Evolutionary conservation across 2,888 invertebrate species (phyloP).

Genomic region (Capitulum mitella): DNA sequence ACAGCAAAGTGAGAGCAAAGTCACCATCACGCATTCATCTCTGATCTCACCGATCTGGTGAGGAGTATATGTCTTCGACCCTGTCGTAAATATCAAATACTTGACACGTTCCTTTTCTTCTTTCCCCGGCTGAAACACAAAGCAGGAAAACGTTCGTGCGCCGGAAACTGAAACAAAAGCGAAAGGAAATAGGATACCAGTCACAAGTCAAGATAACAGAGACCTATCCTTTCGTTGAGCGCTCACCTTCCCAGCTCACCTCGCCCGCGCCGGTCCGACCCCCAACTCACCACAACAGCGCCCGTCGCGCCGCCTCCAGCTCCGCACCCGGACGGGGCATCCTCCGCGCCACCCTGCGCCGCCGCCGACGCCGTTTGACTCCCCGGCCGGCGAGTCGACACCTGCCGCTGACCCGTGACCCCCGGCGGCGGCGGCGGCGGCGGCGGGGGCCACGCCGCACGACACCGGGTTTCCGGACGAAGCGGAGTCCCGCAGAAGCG

Average conservation of each 20-base stretch:
- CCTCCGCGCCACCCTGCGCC: neutral
- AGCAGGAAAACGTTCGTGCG: too few relatives aligned
- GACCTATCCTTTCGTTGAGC: too few relatives aligned
- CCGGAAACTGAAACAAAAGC: too few relatives aligned
- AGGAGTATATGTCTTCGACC: constrained; percentile 72
- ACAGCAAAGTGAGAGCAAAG: too few relatives aligned
- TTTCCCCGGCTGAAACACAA: constrained; percentile 36
- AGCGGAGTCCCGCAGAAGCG: neutral
- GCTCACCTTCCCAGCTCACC: too few relatives aligned
- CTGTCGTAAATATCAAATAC: constrained; percentile 73
- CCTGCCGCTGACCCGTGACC: neutral
- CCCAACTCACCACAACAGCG: neutral
- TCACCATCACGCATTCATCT: too few relatives aligned
- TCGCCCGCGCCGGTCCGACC: too few relatives aligned
- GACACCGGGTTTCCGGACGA: neutral
- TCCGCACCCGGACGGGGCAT: constrained; percentile 25
- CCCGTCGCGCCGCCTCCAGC: constrained; percentile 26
- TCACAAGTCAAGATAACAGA: too few relatives aligned
- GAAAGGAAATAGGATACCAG: too few relatives aligned
- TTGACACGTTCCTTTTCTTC: constrained; percentile 47
- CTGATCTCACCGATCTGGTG: constrained; percentile 72
- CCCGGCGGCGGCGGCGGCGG: neutral
- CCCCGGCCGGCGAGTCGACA: too few relatives aligned
- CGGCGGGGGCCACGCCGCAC: neutral
- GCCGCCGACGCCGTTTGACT: neutral